Percentiles rank a stretch among this genome's conserved stretches.
Conservation (phyloP, 2,113 vertebrate genomes). For the Sorex fumeus region DNA sequence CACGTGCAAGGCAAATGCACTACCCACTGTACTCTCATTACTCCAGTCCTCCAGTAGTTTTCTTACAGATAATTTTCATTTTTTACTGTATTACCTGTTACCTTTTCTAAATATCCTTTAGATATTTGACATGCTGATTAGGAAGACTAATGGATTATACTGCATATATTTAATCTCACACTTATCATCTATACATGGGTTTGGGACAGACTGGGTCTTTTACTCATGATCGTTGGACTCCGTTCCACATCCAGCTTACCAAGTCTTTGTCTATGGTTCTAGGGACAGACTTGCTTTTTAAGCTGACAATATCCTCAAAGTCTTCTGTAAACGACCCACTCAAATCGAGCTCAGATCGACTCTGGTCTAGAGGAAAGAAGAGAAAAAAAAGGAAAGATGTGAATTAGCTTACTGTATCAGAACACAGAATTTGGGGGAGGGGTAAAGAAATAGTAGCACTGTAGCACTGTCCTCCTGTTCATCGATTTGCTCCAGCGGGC, state of each 20-base stretch:
- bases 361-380: slow-evolving; percentile 89
- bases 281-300: slow-evolving; percentile 94
- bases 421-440: background rate
- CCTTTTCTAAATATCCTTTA: slow-evolving; percentile 36
- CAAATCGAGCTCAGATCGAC: slow-evolving; percentile 95
- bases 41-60: background rate
- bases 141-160: slow-evolving; percentile 18
- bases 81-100: background rate
- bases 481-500: no score
- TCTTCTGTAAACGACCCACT: slow-evolving; percentile 90
- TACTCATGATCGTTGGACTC: background rate
- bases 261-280: slow-evolving; percentile 91
- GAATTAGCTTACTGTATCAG: slow-evolving; percentile 30
- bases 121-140: background rate
- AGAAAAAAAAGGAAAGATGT: slow-evolving; percentile 35
- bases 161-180: background rate
- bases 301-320: slow-evolving; percentile 90
- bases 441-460: no score
- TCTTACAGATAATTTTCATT: slow-evolving; percentile 24
- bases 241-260: slow-evolving; percentile 86
- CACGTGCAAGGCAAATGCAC: no score
- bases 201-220: background rate
- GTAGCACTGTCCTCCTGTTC: no score
- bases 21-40: no score
- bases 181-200: background rate